Conservation (phyloP, 2,113 vertebrate genomes). For the Spheniscus mendiculus region DNA sequence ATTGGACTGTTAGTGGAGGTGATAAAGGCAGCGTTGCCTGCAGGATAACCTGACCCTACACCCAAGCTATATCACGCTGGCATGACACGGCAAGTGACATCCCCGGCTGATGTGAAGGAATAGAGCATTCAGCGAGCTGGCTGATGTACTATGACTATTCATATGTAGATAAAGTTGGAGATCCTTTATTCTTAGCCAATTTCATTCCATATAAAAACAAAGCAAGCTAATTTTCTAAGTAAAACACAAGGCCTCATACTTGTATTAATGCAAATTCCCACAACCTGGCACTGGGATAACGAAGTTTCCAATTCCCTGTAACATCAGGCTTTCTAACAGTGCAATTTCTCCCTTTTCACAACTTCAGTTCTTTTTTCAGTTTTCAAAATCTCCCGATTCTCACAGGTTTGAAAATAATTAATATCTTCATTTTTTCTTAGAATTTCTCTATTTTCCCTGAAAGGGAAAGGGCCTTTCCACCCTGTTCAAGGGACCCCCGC, state of each 20-base stretch:
- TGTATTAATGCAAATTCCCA: neutral
- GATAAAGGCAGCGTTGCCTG: neutral
- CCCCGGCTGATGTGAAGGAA: neutral
- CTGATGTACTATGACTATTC: neutral
- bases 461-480: neutral
- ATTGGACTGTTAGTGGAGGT: neutral
- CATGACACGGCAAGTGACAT: fast-evolving
- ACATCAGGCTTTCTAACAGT: neutral
- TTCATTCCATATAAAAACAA: neutral
- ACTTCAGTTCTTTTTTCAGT: neutral
- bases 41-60: neutral
- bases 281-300: neutral
- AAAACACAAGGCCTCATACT: neutral
- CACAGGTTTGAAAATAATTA: neutral
- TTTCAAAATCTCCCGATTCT: neutral
- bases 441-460: neutral
- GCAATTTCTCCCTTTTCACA: neutral
- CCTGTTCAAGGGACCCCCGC: neutral
- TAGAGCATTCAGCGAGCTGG: neutral
- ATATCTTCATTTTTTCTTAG: neutral
- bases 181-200: neutral
- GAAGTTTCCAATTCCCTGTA: neutral
- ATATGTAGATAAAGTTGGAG: neutral
- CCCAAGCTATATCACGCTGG: neutral
- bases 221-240: neutral